Evolutionary conservation across 53 echinoderm and acorn worm genomes (phyloP).

Genomic region (Holothuria scabra): DNA sequence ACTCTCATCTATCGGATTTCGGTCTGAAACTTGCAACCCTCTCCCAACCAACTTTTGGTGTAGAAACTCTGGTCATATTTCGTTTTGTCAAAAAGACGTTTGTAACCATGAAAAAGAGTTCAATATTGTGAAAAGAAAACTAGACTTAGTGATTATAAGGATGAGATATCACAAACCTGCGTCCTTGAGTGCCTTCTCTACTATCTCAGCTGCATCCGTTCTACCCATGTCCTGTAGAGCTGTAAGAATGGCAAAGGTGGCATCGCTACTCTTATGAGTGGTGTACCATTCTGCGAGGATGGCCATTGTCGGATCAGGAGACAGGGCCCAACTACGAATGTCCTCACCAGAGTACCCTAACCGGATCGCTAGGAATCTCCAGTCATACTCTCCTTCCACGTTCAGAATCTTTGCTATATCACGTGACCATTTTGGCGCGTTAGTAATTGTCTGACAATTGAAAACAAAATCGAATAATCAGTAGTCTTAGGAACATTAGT

Average conservation of each 20-base stretch:
- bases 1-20: no score
- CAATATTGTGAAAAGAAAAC: no score
- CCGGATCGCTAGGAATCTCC: constrained; percentile 90
- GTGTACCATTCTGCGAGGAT: constrained; percentile 95
- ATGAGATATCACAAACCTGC: constrained; percentile 64
- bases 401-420: constrained; percentile 92
- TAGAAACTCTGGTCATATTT: no score
- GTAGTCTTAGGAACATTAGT: no score
- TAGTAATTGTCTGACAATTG: constrained; percentile 75
- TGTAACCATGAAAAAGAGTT: no score
- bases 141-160: not conserved
- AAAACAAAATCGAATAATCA: no score
- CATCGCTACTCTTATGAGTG: constrained; percentile 93
- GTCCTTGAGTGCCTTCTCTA: constrained; percentile 73
- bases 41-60: no score
- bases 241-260: constrained; percentile 87
- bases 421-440: constrained; percentile 94
- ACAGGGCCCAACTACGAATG: constrained; percentile 92
- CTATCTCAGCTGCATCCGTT: constrained; percentile 78
- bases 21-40: no score
- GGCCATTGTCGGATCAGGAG: constrained; percentile 94
- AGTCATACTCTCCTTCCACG: constrained; percentile 84
- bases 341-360: constrained; percentile 92
- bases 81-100: no score
- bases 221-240: constrained; percentile 94